Percentiles rank a stretch among this genome's conserved stretches.
Evolutionary conservation across 2,888 invertebrate genomes (phyloP).

Genomic region (Agelastica alni): DNA sequence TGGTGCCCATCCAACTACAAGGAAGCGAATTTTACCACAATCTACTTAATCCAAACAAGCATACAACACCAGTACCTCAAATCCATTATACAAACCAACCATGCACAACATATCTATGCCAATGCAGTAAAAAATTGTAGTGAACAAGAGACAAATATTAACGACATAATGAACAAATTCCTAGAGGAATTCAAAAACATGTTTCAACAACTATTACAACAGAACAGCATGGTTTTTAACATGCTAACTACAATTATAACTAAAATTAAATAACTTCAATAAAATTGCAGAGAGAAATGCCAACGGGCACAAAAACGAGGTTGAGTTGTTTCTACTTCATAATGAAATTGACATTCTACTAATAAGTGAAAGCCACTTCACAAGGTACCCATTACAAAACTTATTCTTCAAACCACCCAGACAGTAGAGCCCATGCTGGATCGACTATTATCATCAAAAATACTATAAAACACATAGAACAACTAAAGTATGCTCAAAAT

Average conservation of each 20-base stretch:
- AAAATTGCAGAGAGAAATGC: constrained; percentile 11
- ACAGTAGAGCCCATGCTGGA: constrained; percentile 24
- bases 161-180: constrained; percentile 14
- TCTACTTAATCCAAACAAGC: background rate
- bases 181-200: constrained; percentile 19
- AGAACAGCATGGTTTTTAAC: constrained; percentile 19
- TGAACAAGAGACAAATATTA: too few species aligned
- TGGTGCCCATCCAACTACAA: constrained; percentile 3
- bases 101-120: too few species aligned
- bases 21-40: background rate
- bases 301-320: constrained; percentile 15
- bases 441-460: constrained; percentile 26
- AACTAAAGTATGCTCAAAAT: constrained; percentile 17
- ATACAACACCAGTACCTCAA: too few species aligned
- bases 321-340: constrained; percentile 13
- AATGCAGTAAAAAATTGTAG: too few species aligned
- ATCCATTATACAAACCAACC: too few species aligned
- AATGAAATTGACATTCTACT: constrained; percentile 28
- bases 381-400: constrained; percentile 15
- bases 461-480: constrained; percentile 25
- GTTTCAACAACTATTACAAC: constrained; percentile 18
- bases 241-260: too few species aligned
- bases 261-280: too few species aligned
- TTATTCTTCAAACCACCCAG: constrained; percentile 27
- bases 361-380: constrained; percentile 31